These are phyloP conservation scores for Drosophila falleni DNA, from an alignment of 2,888 invertebrate genomes.

Conservation along the genomic window DNA sequence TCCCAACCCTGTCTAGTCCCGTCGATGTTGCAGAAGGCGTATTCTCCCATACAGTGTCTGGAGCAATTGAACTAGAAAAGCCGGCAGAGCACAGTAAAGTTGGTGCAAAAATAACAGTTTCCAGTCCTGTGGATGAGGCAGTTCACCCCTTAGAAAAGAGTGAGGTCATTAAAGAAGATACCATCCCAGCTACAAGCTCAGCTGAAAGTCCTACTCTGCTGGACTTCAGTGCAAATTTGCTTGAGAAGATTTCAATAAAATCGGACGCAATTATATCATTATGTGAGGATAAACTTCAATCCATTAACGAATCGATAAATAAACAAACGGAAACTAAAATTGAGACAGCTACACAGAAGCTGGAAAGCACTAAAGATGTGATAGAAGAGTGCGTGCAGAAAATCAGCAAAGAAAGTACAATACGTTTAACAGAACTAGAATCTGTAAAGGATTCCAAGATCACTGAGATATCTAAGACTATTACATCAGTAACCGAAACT, in stretches of 20 bases:
- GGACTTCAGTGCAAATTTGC: conserved; percentile 21
- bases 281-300: conserved; percentile 29
- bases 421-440: conserved; percentile 35
- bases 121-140: conserved; percentile 72
- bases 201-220: conserved; percentile 4
- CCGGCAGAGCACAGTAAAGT: conserved; percentile 54
- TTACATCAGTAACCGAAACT: conserved; percentile 33
- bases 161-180: conserved; percentile 52
- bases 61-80: conserved; percentile 49
- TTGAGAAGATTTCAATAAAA: conserved; percentile 22
- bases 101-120: conserved; percentile 61
- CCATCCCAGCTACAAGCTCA: conserved; percentile 23
- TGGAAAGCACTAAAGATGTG: conserved; percentile 46
- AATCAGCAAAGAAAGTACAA: conserved; percentile 42
- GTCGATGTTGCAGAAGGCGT: conserved; percentile 76
- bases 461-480: conserved; percentile 29
- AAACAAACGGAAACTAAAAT: conserved; percentile 29
- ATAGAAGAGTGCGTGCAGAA: conserved; percentile 39
- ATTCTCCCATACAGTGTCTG: conserved; percentile 39
- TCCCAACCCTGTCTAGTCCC: conserved; percentile 70
- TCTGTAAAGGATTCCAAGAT: conserved; percentile 39
- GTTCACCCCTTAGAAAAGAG: conserved; percentile 30
- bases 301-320: conserved; percentile 23
- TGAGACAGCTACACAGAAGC: conserved; percentile 28
- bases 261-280: conserved; percentile 28